Evolutionary conservation across 1,140 invertebrate species (phyloP), one percentile per base, ranked within the genome.

Genomic region (Drosophila navojoa): DNA sequence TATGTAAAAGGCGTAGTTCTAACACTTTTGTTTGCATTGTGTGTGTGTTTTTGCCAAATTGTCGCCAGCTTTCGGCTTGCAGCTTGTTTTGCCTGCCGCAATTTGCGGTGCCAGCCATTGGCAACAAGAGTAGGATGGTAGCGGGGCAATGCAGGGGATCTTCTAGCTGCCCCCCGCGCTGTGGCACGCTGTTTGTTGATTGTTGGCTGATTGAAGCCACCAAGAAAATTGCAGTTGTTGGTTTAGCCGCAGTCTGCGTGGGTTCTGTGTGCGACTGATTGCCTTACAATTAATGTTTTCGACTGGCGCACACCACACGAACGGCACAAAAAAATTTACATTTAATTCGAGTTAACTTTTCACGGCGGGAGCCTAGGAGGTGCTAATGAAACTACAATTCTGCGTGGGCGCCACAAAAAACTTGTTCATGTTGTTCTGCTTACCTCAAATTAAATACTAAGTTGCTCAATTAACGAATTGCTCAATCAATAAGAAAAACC

Each of bases 271-370:
- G 53, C 42, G 42, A 42, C 60, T 85, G 81, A 79, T 84, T 77
- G 77, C 55, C 44, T 55, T 60, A 79, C 80, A 84, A 79, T 67
- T 70, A 82, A 67, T 64, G 80, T 69, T 76, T 44, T 5, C 49
- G 52, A 10, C 42, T 32, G 5, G 67, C n/a, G 42, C 19, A n/a
- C 9, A 38, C 42, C 42, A 6, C 42, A 45, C 42, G 42, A 16
- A 45, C 9, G 1, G n/a, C 15, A 52, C 27, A 45, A 52, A 27
- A 45, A 79, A 68, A 85, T 81, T 77, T 86, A 79, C 81, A 85
- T 85, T 85, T 84, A 85, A 85, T 84, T 79, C 71, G 58, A 77
- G 75, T 79, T 38, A 76, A 62, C 15, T 55, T 16, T 40, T 49
- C 40, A n/a, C 55, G 76, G 69, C 72, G 72, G 66, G 47, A 63